These are phyloP conservation scores for Catocala sponsa DNA, from an alignment of 2,888 invertebrate genomes.

Conservation along the genomic window DNA sequence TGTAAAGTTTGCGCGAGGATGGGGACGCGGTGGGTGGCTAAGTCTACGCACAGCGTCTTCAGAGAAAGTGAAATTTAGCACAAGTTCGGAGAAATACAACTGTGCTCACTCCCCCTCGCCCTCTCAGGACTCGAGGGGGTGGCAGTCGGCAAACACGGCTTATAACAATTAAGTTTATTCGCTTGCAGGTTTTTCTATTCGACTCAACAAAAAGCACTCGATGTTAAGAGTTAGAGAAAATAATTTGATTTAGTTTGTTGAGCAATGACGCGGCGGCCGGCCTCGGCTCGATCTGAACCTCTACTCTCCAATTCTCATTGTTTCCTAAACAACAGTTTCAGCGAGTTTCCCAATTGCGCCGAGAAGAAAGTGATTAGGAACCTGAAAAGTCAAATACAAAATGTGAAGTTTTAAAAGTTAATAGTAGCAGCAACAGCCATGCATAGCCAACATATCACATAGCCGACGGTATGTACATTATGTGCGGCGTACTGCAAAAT, in stretches of 20 bases:
- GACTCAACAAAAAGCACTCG: conserved; percentile 60
- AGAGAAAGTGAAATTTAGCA: conserved; percentile 88
- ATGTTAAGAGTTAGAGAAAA: conserved; percentile 53
- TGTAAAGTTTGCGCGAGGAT: conserved; percentile 70
- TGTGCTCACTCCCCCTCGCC: conserved; percentile 67
- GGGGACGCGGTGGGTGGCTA: conserved; percentile 77
- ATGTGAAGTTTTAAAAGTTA: not conserved
- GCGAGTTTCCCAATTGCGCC: conserved; percentile 13
- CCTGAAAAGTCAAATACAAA: not conserved
- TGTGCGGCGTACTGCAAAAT: conserved; percentile 3
- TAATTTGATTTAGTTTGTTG: conserved; percentile 49
- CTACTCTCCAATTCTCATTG: conserved; percentile 7
- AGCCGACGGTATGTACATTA: not conserved
- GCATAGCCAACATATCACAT: not conserved
- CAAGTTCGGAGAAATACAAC: conserved; percentile 87
- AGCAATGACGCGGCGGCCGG: conserved; percentile 24
- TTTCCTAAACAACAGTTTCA: conserved; percentile 12
- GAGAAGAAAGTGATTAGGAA: conserved; percentile 13
- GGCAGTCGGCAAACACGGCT: conserved; percentile 81
- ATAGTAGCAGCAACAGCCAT: not conserved
- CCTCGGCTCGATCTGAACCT: conserved; percentile 1
- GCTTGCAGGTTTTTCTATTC: conserved; percentile 78
- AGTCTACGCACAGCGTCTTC: conserved; percentile 86
- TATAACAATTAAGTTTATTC: conserved; percentile 88
- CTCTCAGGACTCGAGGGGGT: conserved; percentile 69